Evolutionary conservation across 2,797 vertebrate species (phyloP), one percentile per base, ranked within the genome.

Genomic region (Poeciliopsis infans): DNA sequence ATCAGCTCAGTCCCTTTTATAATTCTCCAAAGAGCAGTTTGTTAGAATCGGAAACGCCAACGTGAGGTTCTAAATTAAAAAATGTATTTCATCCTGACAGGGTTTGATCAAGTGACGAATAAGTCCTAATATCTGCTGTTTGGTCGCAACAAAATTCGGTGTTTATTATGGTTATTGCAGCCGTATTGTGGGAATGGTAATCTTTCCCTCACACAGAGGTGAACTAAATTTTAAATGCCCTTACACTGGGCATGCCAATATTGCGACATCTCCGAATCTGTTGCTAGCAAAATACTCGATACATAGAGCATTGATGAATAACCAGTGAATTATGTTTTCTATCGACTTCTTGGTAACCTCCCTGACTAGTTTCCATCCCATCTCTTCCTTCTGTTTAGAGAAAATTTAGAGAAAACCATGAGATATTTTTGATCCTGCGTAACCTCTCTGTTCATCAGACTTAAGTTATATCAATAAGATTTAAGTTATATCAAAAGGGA

Each of bases 51-150:
- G 41, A 86, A 91, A 88, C 72, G 78, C 71, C 80, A 85, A 85
- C 81, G 88, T 71, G 0, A 2, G 18, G 79, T 81, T 76, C 79
- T 71, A 84, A 89, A 94, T 92, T 91, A 89, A 92, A 92, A 92
- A 75, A 81, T 80, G 75, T 93, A 92, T 92, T 91, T 94, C 90
- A 94, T 82, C 59, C 80, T 85, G 87, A 39, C 89, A 81, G 49
- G 23, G 10, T 79, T 86, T 87, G 87, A 90, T 82, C 91, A 90
- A 88, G 85, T 89, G 83, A 88, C 81, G 88, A 89, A 90, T 74
- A 84, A n/a, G 16, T 46, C 72, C 61, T 84, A 86, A 92, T 92
- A 92, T 90, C 72, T 73, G 45, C 72, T 46, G 80, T 49, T 73
- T 77, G 31, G n/a, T 72, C 76, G 39, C 59, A 70, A 79, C 45